phyloP scores from a whole-genome alignment of 2,797 vertebrate species.

The Lates japonicus region DNA sequence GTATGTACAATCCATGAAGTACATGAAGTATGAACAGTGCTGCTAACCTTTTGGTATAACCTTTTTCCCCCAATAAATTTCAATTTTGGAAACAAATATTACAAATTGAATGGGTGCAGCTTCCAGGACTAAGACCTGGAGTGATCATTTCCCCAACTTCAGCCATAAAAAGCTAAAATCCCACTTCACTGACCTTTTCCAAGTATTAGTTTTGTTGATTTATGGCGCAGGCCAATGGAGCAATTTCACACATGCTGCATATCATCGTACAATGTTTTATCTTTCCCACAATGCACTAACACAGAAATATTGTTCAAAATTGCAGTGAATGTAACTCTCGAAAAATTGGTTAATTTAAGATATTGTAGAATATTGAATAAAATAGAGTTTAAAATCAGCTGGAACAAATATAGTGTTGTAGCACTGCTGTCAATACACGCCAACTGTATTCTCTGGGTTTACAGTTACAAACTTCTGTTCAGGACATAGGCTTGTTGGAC shows the following conservation, averaged over 20 bases:
- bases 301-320: constrained; percentile 34
- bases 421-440: constrained; percentile 8
- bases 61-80: constrained; percentile 32
- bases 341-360: constrained; percentile 9
- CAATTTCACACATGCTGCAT: constrained; percentile 68
- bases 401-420: constrained; percentile 15
- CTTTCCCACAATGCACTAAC: constrained; percentile 52
- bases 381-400: constrained; percentile 35
- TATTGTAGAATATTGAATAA: constrained; percentile 12
- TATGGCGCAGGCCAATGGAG: constrained; percentile 58
- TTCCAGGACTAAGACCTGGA: constrained; percentile 54
- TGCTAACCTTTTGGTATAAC: constrained; percentile 42
- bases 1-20: constrained; percentile 32
- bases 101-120: constrained; percentile 29
- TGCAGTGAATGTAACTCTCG: constrained; percentile 7
- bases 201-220: constrained; percentile 69
- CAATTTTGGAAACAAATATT: constrained; percentile 46
- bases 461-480: constrained; percentile 39
- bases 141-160: constrained; percentile 54
- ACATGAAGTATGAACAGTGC: constrained; percentile 48
- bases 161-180: constrained; percentile 66
- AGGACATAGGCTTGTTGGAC: constrained; percentile 56
- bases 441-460: constrained; percentile 39
- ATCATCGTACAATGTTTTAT: constrained; percentile 52
- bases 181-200: constrained; percentile 66